Evolutionary conservation across 2,888 invertebrate genomes (phyloP).

Genomic region (Trilocha varians): DNA sequence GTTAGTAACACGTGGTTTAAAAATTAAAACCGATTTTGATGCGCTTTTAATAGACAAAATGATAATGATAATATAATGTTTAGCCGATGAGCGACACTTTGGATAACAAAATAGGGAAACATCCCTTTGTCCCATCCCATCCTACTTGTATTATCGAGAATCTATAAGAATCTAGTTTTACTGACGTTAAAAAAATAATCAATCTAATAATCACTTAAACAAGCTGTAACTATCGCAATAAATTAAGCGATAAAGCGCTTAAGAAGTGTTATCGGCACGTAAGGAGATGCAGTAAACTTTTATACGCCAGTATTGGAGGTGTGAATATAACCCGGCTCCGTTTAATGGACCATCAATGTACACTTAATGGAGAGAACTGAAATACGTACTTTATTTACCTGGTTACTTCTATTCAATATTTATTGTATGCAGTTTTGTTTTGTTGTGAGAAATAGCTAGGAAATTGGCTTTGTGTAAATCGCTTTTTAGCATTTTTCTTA

Average conservation of each 20-base stretch:
- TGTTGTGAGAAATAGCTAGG: not conserved
- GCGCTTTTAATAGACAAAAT: too few relatives aligned
- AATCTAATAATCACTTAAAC: not conserved
- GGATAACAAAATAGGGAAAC: too few relatives aligned
- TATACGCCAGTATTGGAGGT: not conserved
- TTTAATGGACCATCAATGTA: slow-evolving; percentile 15
- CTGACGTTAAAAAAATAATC: too few relatives aligned
- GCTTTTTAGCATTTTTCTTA: too few relatives aligned
- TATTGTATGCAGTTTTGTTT: not conserved
- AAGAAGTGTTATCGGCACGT: not conserved
- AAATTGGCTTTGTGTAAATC: not conserved
- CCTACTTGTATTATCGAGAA: too few relatives aligned
- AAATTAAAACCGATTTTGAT: too few relatives aligned
- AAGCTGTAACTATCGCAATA: not conserved
- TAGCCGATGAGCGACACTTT: too few relatives aligned
- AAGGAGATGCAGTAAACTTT: not conserved
- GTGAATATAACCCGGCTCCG: slow-evolving; percentile 8
- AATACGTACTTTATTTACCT: not conserved
- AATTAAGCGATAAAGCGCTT: not conserved
- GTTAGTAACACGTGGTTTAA: too few relatives aligned
- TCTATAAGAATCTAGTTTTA: too few relatives aligned
- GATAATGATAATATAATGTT: too few relatives aligned
- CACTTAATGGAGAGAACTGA: not conserved
- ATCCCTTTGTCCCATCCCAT: too few relatives aligned
- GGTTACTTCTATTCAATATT: not conserved